Evolutionary conservation across 2,797 vertebrate species (phyloP), one percentile per base, ranked within the genome.

Genomic region (Antrozous pallidus): DNA sequence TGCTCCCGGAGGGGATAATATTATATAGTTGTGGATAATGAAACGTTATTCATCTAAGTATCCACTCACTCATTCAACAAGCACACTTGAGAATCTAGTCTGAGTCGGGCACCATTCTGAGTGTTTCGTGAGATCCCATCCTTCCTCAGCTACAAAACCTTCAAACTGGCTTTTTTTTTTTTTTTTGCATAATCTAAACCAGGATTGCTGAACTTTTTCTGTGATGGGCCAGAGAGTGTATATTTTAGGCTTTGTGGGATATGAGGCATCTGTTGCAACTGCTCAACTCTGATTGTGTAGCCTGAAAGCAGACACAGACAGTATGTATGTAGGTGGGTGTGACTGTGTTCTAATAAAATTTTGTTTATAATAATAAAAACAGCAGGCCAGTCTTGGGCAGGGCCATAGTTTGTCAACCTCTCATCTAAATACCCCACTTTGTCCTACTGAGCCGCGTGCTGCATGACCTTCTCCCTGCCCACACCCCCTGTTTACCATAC

Each of bases 1-100:
- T 93, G 77, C 47, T 95, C 82, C 93, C 22, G 26, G 95, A 94
- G 81, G 80, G 78, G 69, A 90, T 94, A 12, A n/a, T 95, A 75
- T 40, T 54, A 78, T 73, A 93, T 56, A 92, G 80, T 22, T 33
- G 69, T 49, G 78, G 81, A 92, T 95, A 93, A 95, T 79, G 90
- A 91, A 79, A 63, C 0, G 1, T 77, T 91, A 61, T 91, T 85
- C 58, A 79, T 77, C 81, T 77, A 86, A 95, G 65, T 47, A 88
- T 61, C 91, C 51, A 47, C 33, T 95, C 83, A 47, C 31, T 94
- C 77, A 42, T 69, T 93, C 13, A 4, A 79, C 65, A 82, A 74
- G 88, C 28, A 13, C 10, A 11, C 31, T 4, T 17, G 63, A 79
- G 51, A 74, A 56, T 33, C 69, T n/a, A 36, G 75, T 79, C 16